Evolutionary conservation across 2,797 vertebrate genomes (phyloP).

Genomic region (Meda fulgida): DNA sequence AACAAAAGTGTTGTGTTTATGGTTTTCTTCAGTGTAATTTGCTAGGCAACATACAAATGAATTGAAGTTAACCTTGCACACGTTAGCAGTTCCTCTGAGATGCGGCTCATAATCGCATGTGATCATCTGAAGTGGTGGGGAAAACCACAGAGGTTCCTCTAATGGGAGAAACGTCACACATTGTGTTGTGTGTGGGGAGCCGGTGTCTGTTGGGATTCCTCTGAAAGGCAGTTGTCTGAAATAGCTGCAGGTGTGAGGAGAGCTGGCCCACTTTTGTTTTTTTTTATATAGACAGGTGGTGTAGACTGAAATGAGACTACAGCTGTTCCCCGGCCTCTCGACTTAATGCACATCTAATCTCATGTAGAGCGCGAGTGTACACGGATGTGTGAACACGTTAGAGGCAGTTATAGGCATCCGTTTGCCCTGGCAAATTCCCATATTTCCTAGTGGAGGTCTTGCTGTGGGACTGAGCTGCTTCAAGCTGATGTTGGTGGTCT

Average conservation of each 20-base stretch:
- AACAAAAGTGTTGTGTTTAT: too few species aligned
- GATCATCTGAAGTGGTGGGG: not conserved
- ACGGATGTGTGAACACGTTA: slow-evolving; percentile 42
- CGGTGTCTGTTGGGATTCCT: not conserved
- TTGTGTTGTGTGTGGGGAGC: not conserved
- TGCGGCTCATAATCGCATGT: not conserved
- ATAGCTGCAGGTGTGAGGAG: slow-evolving; percentile 25
- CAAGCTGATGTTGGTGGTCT: not conserved
- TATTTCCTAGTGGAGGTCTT: slow-evolving; percentile 68
- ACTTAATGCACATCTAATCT: slow-evolving; percentile 37
- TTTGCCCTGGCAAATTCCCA: slow-evolving; percentile 68
- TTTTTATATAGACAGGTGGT: slow-evolving; percentile 41
- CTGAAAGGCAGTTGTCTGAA: slow-evolving; percentile 29
- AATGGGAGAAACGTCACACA: not conserved
- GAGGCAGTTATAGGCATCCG: slow-evolving; percentile 56
- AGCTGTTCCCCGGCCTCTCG: slow-evolving; percentile 66
- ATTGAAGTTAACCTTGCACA: not conserved
- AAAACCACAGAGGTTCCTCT: not conserved
- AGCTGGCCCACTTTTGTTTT: slow-evolving; percentile 44
- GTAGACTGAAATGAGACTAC: slow-evolving; percentile 47
- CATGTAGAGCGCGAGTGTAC: not conserved
- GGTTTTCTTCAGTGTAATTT: too few species aligned
- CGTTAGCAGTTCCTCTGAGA: not conserved
- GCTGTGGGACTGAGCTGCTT: slow-evolving; percentile 26
- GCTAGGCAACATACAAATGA: not conserved